These are phyloP conservation scores for Theocolax elegans DNA, from an alignment of 1,140 invertebrate species.

Conservation along the genomic window DNA sequence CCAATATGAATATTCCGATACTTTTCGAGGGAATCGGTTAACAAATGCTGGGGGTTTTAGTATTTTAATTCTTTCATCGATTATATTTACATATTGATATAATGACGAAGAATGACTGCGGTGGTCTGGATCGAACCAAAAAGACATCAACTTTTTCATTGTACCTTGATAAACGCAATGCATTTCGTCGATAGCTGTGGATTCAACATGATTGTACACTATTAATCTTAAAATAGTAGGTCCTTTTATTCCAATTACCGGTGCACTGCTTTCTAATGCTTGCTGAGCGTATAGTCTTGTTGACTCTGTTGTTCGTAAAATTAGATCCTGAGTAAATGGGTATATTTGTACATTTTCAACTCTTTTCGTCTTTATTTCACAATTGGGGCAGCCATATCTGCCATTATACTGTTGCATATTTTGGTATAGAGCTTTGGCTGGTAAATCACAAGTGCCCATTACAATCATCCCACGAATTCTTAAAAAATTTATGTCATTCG, in stretches of 20 bases:
- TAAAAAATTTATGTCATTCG: not conserved
- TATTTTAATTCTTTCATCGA: slow-evolving; percentile 24
- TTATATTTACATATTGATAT: not conserved
- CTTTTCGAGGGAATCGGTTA: not conserved
- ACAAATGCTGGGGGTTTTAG: slow-evolving; percentile 30
- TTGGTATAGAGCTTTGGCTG: not conserved
- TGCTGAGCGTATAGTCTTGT: not conserved
- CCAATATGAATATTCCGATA: not conserved
- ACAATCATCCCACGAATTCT: not conserved
- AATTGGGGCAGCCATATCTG: not conserved
- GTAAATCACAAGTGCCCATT: slow-evolving; percentile 6
- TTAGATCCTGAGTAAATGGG: not conserved
- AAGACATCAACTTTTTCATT: not conserved
- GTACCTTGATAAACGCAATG: slow-evolving; percentile 22
- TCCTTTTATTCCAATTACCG: slow-evolving; percentile 10
- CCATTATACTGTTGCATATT: not conserved
- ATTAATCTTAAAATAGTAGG: slow-evolving; percentile 5
- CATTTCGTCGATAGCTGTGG: slow-evolving; percentile 5
- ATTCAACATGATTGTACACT: not conserved
- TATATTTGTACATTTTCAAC: not conserved
- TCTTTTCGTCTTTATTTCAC: not conserved
- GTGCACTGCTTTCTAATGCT: no score
- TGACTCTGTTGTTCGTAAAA: slow-evolving; percentile 5
- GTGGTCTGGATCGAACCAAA: not conserved
- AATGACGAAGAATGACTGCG: not conserved